Base-by-base conservation (phyloP, 23 tunicate species). In the Ascidia mentula region DNA sequence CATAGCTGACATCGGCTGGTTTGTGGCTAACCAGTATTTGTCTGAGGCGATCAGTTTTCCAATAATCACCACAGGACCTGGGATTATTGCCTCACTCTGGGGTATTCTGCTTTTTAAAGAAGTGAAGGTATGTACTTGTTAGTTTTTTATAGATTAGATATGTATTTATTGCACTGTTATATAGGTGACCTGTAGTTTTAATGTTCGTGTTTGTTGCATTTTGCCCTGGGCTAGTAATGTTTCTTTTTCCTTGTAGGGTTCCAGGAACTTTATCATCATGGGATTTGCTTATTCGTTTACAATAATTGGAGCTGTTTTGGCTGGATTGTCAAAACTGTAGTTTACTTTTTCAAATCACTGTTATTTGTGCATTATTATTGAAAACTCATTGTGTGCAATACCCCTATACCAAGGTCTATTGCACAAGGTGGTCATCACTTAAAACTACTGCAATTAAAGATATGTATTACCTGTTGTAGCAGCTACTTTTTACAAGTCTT, bases 11-110 rank as follows among this genome's bases (percentile, higher is more conserved):
- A 82, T 95, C 72, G 88, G 89, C 26, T 95, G 99, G 99, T 89
- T 95, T 69, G 39, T 85, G 0, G 96, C 96, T 0, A 95, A 95
- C 88, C 74, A 83, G 9, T 86, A 85, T 76, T 87, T 95, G 0
- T 79, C 77, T 60, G 94, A 88, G 72, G 96, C 99, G 6, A 81
- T 95, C 82, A 90, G 92, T 76, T 95, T 95, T 61, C 99, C 99
- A 0, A 95, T 95, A 36, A 69, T 95, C 40, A 90, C 99, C 38
- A 87, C 99, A 9, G 99, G 91, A 12, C 99, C 99, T 32, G 95
- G 90, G 9, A 80, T 95, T 35, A 36, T 95, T 37, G 99, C 92
- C 17, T 90, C 96, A 45, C 31, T 95, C 40, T 90, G 95, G 92
- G 96, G 99, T n/a, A 89, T 95, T 6, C 33, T 89, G 32, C 79